Percentiles rank a stretch among this genome's conserved stretches.
Conservation (phyloP, 1,140 invertebrate species). For the Drosophila pachea region DNA sequence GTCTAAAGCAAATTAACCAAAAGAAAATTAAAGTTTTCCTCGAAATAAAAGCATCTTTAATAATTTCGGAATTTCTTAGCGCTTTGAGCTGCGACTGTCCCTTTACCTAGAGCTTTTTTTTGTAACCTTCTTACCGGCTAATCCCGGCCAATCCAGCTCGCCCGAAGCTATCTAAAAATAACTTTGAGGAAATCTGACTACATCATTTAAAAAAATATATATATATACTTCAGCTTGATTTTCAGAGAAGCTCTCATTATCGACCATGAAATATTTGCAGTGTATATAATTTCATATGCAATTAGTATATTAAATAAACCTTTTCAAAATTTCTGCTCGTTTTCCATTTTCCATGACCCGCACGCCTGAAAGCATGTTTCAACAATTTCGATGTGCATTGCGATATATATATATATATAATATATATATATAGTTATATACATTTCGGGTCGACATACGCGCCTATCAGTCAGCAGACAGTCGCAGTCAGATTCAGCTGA, state of each 20-base stretch:
- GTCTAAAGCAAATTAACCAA: neutral
- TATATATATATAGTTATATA: neutral
- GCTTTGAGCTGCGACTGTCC: too few species aligned
- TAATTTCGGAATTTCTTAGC: too few species aligned
- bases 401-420: neutral
- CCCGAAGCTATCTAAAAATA: too few species aligned
- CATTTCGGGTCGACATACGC: neutral
- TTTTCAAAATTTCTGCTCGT: constrained; percentile 6
- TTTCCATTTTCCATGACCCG: neutral
- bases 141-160: too few species aligned
- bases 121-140: too few species aligned
- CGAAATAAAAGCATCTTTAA: too few species aligned
- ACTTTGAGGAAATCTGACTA: too few species aligned
- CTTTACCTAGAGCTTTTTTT: too few species aligned
- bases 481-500: constrained; percentile 31
- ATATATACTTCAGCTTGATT: too few species aligned
- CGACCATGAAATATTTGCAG: neutral
- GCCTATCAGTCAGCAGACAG: neutral
- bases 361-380: constrained; percentile 8
- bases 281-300: neutral
- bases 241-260: too few species aligned
- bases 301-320: neutral
- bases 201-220: too few species aligned
- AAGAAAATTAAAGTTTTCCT: neutral
- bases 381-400: constrained; percentile 17